Percentiles rank a stretch among this genome's conserved stretches.
Evolutionary conservation across 2,113 vertebrate genomes (phyloP).

Genomic region (Neolamprologus tretocephalus): DNA sequence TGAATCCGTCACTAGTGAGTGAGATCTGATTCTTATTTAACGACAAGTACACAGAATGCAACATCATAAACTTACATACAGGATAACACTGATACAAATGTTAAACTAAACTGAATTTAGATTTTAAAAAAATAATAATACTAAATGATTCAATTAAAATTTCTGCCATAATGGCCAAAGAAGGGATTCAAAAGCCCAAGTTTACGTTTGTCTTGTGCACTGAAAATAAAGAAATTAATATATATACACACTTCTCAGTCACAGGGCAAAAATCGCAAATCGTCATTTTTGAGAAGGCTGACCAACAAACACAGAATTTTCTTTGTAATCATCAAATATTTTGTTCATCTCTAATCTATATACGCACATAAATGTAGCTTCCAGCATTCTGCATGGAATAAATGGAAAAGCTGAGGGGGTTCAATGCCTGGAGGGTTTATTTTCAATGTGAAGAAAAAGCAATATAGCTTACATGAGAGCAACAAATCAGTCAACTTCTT

Average conservation of each 20-base stretch:
- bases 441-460: background rate
- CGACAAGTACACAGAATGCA: background rate
- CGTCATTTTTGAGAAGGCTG: background rate
- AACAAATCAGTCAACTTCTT: background rate
- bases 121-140: accelerated
- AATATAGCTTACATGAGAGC: background rate
- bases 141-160: background rate
- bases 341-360: background rate
- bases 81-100: background rate
- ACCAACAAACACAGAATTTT: background rate
- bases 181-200: background rate
- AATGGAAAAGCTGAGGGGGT: background rate
- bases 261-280: background rate
- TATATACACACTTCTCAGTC: background rate
- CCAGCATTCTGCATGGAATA: background rate
- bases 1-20: background rate
- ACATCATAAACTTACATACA: background rate
- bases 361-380: background rate
- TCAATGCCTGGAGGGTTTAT: background rate
- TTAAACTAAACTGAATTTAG: background rate
- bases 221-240: background rate
- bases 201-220: background rate
- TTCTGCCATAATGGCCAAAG: background rate
- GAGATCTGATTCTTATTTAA: background rate
- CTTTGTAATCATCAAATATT: background rate